Conservation (phyloP, 2,797 vertebrate genomes). For the Rhodeus uyekii region DNA sequence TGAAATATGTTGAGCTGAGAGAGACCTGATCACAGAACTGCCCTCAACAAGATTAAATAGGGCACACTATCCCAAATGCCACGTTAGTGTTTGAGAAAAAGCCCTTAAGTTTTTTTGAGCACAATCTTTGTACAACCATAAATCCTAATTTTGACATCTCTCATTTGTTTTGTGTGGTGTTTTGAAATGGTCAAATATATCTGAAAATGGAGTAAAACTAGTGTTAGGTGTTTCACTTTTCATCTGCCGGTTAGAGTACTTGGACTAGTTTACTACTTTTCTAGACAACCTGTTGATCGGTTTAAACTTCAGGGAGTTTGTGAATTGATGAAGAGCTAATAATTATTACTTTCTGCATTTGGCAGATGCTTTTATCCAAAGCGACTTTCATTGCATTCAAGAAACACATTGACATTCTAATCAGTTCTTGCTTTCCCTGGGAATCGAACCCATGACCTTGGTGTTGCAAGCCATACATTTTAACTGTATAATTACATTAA, state of each 20-base stretch:
- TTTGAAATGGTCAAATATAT: neutral
- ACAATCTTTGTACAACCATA: neutral
- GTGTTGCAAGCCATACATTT: too few relatives aligned
- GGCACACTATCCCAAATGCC: constrained; percentile 8
- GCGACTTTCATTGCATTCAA: too few relatives aligned
- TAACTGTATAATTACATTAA: neutral
- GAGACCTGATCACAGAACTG: constrained; percentile 16
- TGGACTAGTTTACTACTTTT: neutral
- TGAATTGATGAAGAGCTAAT: neutral
- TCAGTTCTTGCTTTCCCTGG: too few relatives aligned
- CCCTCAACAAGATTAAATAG: neutral
- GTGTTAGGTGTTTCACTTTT: neutral
- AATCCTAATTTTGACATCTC: neutral
- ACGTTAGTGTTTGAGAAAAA: constrained; percentile 15
- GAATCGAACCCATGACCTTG: too few relatives aligned
- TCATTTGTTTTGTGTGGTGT: constrained; percentile 11
- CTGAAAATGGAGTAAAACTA: neutral
- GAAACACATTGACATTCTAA: too few relatives aligned
- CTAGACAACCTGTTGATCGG: neutral
- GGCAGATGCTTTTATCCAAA: too few relatives aligned
- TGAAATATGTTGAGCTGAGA: constrained; percentile 1
- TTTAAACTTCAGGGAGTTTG: neutral
- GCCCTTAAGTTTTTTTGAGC: neutral
- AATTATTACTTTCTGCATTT: too few relatives aligned
- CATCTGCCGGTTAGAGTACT: neutral